Base-by-base conservation (phyloP, 2,113 vertebrate genomes). In the Myrmophylax atrothorax region DNA sequence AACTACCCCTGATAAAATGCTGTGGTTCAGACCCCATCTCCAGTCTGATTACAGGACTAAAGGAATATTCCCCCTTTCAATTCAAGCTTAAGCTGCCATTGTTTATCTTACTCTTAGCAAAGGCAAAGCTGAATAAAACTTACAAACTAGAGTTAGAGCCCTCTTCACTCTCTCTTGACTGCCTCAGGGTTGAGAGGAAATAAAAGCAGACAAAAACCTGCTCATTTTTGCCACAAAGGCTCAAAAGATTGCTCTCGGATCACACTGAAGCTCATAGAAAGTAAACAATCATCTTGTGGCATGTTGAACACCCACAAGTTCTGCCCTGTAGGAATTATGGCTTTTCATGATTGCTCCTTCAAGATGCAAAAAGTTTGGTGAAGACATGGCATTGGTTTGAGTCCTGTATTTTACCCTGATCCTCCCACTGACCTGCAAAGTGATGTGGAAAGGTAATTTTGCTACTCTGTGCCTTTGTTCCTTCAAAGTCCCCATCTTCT, bases 241-340 rank as follows among this genome's bases (percentile, higher is more conserved):
- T 93, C 40, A 49, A 52, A 83, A 70, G 37, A 68, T 62, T 77
- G 58, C 63, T 91, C 56, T 86, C 44, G 15, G 76, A 67, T 90
- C 85, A 81, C 78, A 44, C 8, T 55, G 42, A 67, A 90, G 59
- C 42, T 93, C 83, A 38, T 0, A 70, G 69, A 93, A 77, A 93
- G 79, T 84, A 92, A 86, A 87, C 90, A 84, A 86, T 92, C 72
- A 90, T 93, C 68, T 81, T 93, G 83, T 94, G 95, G 90, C 64
- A 75, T 89, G 76, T 68, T 78, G 76, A 84, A 93, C 31, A 89
- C 35, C 75, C 68, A 33, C 75, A 90, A 70, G 83, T 40, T 52
- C 72, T 72, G 38, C 31, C 37, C 47, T 78, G 35, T 66, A 93
- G 80, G 83, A 92, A 93, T 92, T 95, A 75, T 23, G 90, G 83